Conservation (phyloP, 2,113 vertebrate species). For the Oreochromis niloticus region DNA sequence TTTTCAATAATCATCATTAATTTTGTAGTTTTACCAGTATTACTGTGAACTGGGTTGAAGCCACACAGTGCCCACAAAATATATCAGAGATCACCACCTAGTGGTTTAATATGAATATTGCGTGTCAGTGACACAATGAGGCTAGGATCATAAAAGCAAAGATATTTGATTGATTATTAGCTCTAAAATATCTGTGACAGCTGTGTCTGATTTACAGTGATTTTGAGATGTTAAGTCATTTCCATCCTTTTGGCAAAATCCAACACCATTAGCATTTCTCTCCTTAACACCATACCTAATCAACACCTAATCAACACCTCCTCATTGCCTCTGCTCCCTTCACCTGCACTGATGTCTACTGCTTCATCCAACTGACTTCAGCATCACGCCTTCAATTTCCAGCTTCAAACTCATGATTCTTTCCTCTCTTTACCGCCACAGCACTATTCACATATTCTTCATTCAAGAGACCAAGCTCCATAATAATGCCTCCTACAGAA, state of each 20-base stretch:
- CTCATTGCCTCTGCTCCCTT: too few relatives aligned
- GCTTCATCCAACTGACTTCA: too few relatives aligned
- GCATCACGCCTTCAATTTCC: too few relatives aligned
- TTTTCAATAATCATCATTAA: rapidly evolving
- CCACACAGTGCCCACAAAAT: background rate
- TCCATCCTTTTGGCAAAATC: too few relatives aligned
- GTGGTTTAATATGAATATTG: background rate
- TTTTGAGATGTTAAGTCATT: background rate
- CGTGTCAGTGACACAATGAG: background rate
- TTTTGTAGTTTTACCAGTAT: background rate
- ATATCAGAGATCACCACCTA: background rate
- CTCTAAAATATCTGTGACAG: rapidly evolving
- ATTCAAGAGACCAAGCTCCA: background rate
- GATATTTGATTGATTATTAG: background rate
- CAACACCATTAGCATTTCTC: too few relatives aligned
- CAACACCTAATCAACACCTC: too few relatives aligned
- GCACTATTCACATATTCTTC: background rate
- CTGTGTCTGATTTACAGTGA: background rate
- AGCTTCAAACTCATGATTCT: too few relatives aligned
- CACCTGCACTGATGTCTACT: rapidly evolving
- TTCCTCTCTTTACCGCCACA: too few relatives aligned
- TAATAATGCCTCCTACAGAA: background rate
- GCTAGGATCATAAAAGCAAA: background rate
- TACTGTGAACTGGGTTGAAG: background rate
- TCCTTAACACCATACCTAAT: too few relatives aligned